A percentile compares a stretch with the other conserved stretches of the same genome.
Evolutionary conservation across 2,113 vertebrate genomes (phyloP).

Genomic region (Aythya baeri): DNA sequence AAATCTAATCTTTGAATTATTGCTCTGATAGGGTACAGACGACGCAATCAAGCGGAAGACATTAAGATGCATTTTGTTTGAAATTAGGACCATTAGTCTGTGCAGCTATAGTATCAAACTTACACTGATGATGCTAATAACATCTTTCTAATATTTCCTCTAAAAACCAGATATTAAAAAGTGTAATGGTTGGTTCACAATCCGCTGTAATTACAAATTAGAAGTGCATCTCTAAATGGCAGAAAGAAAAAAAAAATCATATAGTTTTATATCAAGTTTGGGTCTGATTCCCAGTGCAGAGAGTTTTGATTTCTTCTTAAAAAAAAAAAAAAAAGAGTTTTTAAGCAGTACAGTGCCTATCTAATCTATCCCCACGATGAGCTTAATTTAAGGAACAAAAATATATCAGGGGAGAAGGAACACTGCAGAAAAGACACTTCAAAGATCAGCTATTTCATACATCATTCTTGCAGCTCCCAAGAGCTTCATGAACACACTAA

Average conservation of each 20-base stretch:
- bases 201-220: not conserved
- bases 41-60: not conserved
- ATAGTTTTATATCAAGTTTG: not conserved
- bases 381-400: not conserved
- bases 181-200: not conserved
- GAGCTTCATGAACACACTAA: not conserved
- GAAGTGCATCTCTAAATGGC: not conserved
- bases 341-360: not conserved
- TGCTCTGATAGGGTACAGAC: not conserved
- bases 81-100: not conserved
- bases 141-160: not conserved
- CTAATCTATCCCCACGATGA: not conserved
- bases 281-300: not conserved
- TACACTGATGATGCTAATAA: not conserved
- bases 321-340: not conserved
- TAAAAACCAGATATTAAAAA: not conserved
- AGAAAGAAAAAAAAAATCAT: not conserved
- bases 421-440: not conserved
- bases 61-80: not conserved
- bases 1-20: not conserved
- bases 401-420: not conserved
- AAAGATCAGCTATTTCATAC: not conserved
- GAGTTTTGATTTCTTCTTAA: not conserved
- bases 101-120: not conserved
- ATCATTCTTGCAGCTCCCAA: not conserved